phyloP scores from a whole-genome alignment of 2,797 vertebrate species.

The Sebastes itinus region DNA sequence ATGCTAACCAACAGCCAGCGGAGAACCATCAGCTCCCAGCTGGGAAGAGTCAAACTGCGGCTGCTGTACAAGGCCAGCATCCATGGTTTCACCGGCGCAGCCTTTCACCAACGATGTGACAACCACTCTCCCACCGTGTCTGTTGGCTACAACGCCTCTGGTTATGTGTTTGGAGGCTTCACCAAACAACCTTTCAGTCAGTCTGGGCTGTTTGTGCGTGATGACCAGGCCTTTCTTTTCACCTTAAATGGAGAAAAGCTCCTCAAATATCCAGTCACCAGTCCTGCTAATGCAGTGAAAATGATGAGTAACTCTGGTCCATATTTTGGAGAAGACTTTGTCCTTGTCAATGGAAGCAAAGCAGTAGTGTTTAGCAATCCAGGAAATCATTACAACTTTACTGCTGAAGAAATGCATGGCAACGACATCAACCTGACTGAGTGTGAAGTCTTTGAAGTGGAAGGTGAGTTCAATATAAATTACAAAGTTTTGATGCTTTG shows the following conservation, averaged over 20 bases:
- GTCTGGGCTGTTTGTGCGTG: not conserved
- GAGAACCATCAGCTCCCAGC: constrained; percentile 29
- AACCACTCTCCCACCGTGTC: constrained; percentile 56
- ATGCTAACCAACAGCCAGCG: constrained; percentile 23
- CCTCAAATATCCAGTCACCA: constrained; percentile 1
- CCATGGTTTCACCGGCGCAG: constrained; percentile 47
- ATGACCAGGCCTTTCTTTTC: constrained; percentile 70
- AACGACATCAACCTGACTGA: constrained; percentile 38
- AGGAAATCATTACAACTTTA: not conserved
- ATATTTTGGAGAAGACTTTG: not conserved
- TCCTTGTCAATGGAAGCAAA: not conserved
- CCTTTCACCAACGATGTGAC: constrained; percentile 75
- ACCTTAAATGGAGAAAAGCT: constrained; percentile 27
- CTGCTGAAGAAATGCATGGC: not conserved
- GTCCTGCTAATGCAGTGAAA: fast-evolving
- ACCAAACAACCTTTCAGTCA: constrained; percentile 59
- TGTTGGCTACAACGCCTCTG: constrained; percentile 66
- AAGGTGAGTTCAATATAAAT: constrained; percentile 36
- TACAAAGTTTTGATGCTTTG: too few relatives aligned
- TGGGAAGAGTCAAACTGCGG: constrained; percentile 37
- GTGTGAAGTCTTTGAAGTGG: constrained; percentile 67
- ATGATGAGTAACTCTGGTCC: fast-evolving
- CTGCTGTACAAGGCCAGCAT: constrained; percentile 71
- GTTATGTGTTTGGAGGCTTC: constrained; percentile 72
- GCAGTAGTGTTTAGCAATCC: not conserved